A percentile compares a stretch with the other conserved stretches of the same genome.
Evolutionary conservation across 2,888 invertebrate species (phyloP).

Genomic region (Chymomyza procnemis): DNA sequence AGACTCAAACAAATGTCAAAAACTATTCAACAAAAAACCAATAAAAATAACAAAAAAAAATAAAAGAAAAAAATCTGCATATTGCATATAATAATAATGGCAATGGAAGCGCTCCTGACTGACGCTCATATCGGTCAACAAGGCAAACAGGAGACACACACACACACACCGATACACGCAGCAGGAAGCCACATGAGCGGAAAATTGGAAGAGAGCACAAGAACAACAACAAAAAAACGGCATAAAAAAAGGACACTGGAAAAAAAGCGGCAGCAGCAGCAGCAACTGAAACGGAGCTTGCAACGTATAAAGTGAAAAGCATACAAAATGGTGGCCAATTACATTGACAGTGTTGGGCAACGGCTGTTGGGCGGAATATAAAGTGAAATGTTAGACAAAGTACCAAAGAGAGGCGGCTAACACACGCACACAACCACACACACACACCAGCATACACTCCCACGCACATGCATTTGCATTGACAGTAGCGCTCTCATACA

Average conservation of each 20-base stretch:
- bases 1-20: constrained; percentile 47
- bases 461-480: background rate
- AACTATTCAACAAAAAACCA: constrained; percentile 41
- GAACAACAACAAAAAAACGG: too few relatives aligned
- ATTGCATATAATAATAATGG: constrained; percentile 29
- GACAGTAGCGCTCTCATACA: background rate
- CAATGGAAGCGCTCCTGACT: constrained; percentile 25
- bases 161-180: constrained; percentile 15
- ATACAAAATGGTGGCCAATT: constrained; percentile 56
- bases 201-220: constrained; percentile 62
- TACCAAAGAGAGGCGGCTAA: constrained; percentile 40
- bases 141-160: constrained; percentile 34
- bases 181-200: constrained; percentile 64
- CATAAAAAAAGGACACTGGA: background rate
- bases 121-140: constrained; percentile 40
- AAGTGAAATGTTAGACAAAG: constrained; percentile 65
- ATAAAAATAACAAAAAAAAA: constrained; percentile 26
- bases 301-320: constrained; percentile 51
- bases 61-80: constrained; percentile 20
- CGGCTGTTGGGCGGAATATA: constrained; percentile 35
- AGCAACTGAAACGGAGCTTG: constrained; percentile 20
- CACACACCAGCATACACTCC: constrained; percentile 15
- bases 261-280: background rate
- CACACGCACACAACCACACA: constrained; percentile 22
- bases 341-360: constrained; percentile 21